Evolutionary conservation across 2,113 vertebrate species (phyloP).

Genomic region (Eleginops maclovinus): DNA sequence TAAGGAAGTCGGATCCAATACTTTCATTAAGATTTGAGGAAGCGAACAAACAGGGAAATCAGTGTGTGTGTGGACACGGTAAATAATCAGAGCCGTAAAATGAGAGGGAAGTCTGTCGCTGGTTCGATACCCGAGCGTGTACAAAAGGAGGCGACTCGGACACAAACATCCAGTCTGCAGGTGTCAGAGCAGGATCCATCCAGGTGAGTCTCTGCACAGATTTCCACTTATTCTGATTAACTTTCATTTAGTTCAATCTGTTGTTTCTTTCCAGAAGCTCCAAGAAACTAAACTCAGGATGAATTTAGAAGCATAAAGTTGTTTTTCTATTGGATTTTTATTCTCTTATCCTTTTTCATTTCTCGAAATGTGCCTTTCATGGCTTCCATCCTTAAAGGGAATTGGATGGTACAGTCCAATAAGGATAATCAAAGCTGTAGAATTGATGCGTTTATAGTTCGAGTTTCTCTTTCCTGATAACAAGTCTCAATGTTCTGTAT

Average conservation of each 20-base stretch:
- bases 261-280: neutral
- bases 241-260: neutral
- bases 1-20: slow-evolving; percentile 69
- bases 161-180: slow-evolving; percentile 25
- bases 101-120: neutral
- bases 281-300: neutral
- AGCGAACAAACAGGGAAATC: slow-evolving; percentile 60
- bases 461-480: no score
- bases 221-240: neutral
- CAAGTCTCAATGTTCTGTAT: no score
- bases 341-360: neutral
- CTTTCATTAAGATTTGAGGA: slow-evolving; percentile 66
- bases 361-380: no score
- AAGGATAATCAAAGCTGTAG: no score
- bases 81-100: slow-evolving; percentile 79
- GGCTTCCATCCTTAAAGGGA: no score
- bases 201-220: slow-evolving; percentile 51
- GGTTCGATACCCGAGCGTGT: slow-evolving; percentile 49
- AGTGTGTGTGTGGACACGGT: slow-evolving; percentile 48
- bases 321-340: neutral
- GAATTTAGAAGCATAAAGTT: no score
- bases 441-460: no score
- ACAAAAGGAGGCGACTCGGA: slow-evolving; percentile 43
- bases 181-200: slow-evolving; percentile 20
- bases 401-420: no score